Conservation (phyloP, 2,888 invertebrate species). For the Norana najaformis region DNA sequence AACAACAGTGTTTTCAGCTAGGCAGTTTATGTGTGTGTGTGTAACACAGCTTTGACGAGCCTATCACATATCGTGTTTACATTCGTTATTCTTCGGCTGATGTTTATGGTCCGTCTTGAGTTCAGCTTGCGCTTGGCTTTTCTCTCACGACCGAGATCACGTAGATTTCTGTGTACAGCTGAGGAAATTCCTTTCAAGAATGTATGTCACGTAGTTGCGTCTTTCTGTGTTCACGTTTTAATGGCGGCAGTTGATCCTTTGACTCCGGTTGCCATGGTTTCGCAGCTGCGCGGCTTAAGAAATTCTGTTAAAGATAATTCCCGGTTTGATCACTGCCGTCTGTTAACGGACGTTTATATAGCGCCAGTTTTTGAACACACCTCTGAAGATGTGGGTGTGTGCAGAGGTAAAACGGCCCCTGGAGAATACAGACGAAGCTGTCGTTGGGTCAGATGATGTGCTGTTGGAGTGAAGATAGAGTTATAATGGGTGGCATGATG, state of each 20-base stretch:
- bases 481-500: not conserved
- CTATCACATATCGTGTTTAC: not conserved
- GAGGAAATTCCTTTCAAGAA: not conserved
- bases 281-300: slow-evolving; percentile 13
- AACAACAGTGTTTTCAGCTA: not conserved
- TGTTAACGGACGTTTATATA: not conserved
- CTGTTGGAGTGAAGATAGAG: not conserved
- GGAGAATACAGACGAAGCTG: not conserved
- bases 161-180: not conserved
- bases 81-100: not conserved
- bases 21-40: not conserved
- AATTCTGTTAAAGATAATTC: not conserved
- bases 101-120: not conserved
- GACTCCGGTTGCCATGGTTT: not conserved
- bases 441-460: not conserved
- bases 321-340: not conserved
- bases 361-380: not conserved
- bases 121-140: not conserved
- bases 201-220: not conserved
- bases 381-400: not conserved
- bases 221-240: not conserved
- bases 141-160: not conserved
- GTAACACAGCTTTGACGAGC: not conserved
- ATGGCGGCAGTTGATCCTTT: not conserved
- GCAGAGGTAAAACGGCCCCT: not conserved